Evolutionary conservation across 2,797 vertebrate species (phyloP).

Genomic region (Schizopygopsis pylzovi): DNA sequence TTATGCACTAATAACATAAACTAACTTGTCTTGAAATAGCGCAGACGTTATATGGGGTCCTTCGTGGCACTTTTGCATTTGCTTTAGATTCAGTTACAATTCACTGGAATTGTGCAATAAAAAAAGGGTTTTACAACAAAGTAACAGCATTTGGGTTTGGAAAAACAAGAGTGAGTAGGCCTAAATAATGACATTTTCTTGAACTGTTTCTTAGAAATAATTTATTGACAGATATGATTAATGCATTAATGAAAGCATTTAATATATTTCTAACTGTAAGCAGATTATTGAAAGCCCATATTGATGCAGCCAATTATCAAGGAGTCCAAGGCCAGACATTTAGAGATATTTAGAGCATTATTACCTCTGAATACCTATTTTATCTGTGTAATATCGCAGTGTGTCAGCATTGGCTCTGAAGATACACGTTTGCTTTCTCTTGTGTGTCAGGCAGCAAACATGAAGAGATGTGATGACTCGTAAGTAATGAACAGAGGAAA

Average conservation of each 20-base stretch:
- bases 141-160: neutral
- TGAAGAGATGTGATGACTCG: slow-evolving; percentile 24
- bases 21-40: neutral
- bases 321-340: neutral
- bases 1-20: too few species aligned
- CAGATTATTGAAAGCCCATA: neutral
- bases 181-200: neutral
- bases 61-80: neutral
- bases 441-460: slow-evolving; percentile 2
- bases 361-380: neutral
- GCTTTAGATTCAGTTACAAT: neutral
- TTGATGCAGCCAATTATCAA: neutral
- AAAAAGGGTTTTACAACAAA: neutral
- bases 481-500: slow-evolving; percentile 41
- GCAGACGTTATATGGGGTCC: neutral
- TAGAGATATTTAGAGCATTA: neutral
- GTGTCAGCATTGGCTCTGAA: neutral
- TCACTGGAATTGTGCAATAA: neutral
- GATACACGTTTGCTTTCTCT: slow-evolving; percentile 2
- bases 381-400: neutral
- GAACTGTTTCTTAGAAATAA: neutral
- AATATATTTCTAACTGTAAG: neutral
- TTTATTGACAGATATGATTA: neutral
- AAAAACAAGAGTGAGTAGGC: neutral
- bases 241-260: neutral